Conservation (phyloP, 2,113 vertebrate species). For the Muntiacus muntjak region DNA sequence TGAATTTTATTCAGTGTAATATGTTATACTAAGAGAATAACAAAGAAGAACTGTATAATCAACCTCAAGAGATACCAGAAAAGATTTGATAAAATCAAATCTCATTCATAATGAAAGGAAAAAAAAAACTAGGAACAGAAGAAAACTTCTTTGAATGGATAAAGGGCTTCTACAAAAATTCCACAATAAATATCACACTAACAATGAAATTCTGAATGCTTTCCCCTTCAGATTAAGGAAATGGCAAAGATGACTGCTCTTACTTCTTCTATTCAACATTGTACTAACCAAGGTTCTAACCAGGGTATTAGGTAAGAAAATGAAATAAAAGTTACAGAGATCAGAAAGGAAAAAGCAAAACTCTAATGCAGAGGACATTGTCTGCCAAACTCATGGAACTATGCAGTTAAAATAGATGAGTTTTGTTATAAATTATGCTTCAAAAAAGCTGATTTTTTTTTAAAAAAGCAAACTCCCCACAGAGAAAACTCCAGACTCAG, state of each 20-base stretch:
- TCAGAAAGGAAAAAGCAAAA: background rate
- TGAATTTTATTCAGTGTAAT: background rate
- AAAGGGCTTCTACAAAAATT: background rate
- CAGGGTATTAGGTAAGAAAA: background rate
- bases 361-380: background rate
- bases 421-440: background rate
- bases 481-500: background rate
- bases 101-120: background rate
- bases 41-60: background rate
- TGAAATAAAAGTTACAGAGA: constrained; percentile 9
- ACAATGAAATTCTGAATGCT: background rate
- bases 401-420: background rate
- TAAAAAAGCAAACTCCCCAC: background rate
- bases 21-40: background rate
- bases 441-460: background rate
- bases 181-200: background rate
- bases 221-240: background rate
- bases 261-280: background rate
- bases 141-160: background rate
- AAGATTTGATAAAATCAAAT: background rate
- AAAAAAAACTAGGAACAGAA: constrained; percentile 13
- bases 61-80: background rate
- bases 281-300: background rate
- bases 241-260: background rate
- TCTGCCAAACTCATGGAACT: background rate